A percentile compares a stretch with the other conserved stretches of the same genome.
Conservation (phyloP, 2,797 vertebrate genomes). For the Ara ararauna region DNA sequence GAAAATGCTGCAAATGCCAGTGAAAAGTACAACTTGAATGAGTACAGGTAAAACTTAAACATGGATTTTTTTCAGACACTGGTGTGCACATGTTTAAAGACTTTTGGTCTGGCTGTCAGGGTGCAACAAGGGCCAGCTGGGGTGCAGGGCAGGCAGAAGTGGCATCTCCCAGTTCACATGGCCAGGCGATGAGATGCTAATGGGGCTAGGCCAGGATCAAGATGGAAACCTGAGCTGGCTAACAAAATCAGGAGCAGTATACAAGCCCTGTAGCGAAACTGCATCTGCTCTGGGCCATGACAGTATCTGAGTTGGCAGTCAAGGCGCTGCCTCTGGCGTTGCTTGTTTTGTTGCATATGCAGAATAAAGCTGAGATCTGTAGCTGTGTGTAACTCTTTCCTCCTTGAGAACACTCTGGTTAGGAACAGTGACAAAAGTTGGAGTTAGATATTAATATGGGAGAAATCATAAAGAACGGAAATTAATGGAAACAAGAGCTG, state of each 20-base stretch:
- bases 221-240: background rate
- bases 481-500: background rate
- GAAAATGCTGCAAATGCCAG: background rate
- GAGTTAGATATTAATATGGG: background rate
- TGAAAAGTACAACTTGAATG: background rate
- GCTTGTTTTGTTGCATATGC: background rate
- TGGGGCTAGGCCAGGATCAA: background rate
- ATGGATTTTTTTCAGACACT: background rate
- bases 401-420: background rate
- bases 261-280: rapidly evolving
- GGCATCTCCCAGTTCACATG: background rate
- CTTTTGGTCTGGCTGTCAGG: background rate
- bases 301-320: background rate
- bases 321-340: background rate
- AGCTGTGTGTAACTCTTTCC: background rate
- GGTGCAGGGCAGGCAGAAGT: background rate
- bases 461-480: background rate
- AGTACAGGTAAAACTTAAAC: background rate
- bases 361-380: background rate
- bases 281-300: rapidly evolving
- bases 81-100: background rate
- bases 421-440: background rate
- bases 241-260: background rate
- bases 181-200: background rate
- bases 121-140: background rate